Evolutionary conservation across 1,140 invertebrate species (phyloP).

Genomic region (Diorhabda carinulata): DNA sequence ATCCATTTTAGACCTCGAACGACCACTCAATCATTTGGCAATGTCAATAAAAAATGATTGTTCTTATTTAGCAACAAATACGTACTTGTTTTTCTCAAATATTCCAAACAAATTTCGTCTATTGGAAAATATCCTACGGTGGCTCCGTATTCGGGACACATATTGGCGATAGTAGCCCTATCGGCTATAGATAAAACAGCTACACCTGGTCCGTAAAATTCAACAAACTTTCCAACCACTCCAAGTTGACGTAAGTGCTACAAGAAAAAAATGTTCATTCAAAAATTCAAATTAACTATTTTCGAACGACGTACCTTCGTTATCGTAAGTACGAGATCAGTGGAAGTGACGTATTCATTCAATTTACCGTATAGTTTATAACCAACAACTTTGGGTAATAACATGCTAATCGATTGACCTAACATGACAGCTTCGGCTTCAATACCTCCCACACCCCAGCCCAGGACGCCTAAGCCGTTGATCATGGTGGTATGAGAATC

Average conservation of each 20-base stretch:
- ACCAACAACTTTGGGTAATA: constrained; percentile 93
- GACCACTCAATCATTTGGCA: too few species aligned
- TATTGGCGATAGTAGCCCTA: constrained; percentile 90
- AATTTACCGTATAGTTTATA: constrained; percentile 84
- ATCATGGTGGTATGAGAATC: constrained; percentile 99
- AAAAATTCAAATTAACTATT: too few species aligned
- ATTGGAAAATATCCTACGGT: constrained; percentile 96
- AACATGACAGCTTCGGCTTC: constrained; percentile 90
- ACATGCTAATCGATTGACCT: constrained; percentile 94
- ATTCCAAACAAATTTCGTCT: constrained; percentile 79
- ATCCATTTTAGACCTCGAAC: too few species aligned
- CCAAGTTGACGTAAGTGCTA: constrained; percentile 89
- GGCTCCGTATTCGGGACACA: constrained; percentile 98
- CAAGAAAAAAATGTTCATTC: constrained; percentile 29
- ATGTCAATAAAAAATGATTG: too few species aligned
- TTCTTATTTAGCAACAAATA: background rate
- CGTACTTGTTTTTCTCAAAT: constrained; percentile 85
- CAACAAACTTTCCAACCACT: constrained; percentile 97
- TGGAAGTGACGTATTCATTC: constrained; percentile 83
- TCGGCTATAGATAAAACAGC: constrained; percentile 89
- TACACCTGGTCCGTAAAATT: constrained; percentile 95
- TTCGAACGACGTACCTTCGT: constrained; percentile 71
- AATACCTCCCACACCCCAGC: constrained; percentile 78
- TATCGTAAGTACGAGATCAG: constrained; percentile 95
- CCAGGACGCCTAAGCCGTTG: constrained; percentile 80